phyloP scores from a whole-genome alignment of 1,140 invertebrate species.

The Forficula auricularia region DNA sequence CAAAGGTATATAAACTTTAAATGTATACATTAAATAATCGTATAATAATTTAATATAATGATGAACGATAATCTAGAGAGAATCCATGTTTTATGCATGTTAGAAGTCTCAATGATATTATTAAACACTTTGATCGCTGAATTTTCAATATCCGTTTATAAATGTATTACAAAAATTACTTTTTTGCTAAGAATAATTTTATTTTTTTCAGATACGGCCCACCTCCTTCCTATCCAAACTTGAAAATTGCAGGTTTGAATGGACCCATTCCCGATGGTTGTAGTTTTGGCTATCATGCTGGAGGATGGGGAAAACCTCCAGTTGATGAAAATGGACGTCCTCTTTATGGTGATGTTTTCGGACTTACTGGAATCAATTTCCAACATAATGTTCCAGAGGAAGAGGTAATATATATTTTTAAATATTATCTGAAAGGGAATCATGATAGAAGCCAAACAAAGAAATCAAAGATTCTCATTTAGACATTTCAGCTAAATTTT shows the following conservation, averaged over 20 bases:
- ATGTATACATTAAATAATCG: too few relatives aligned
- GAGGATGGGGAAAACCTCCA: slow-evolving; percentile 99
- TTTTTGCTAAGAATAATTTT: too few relatives aligned
- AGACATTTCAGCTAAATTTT: too few relatives aligned
- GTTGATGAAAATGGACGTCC: slow-evolving; percentile 96
- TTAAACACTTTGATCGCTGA: too few relatives aligned
- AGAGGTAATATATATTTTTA: slow-evolving; percentile 31
- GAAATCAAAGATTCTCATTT: too few relatives aligned
- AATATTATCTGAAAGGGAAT: slow-evolving; percentile 12
- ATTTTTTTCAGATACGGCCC: slow-evolving; percentile 58
- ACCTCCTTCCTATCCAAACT: slow-evolving; percentile 95
- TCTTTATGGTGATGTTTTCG: slow-evolving; percentile 97
- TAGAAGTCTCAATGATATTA: too few relatives aligned
- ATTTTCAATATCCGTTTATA: too few relatives aligned
- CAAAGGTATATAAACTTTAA: too few relatives aligned
- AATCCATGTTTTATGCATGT: too few relatives aligned
- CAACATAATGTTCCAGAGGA: slow-evolving; percentile 35
- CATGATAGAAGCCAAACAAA: slow-evolving; percentile 17
- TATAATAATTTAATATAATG: too few relatives aligned
- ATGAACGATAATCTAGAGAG: too few relatives aligned
- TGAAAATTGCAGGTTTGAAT: slow-evolving; percentile 88
- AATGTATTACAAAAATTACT: too few relatives aligned
- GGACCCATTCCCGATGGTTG: slow-evolving; percentile 90
- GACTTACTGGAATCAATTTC: slow-evolving; percentile 21
- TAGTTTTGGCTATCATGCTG: slow-evolving; percentile 97